Evolutionary conservation across 2,113 vertebrate species (phyloP), one percentile per base, ranked within the genome.

Genomic region (Myiopsitta monachus): DNA sequence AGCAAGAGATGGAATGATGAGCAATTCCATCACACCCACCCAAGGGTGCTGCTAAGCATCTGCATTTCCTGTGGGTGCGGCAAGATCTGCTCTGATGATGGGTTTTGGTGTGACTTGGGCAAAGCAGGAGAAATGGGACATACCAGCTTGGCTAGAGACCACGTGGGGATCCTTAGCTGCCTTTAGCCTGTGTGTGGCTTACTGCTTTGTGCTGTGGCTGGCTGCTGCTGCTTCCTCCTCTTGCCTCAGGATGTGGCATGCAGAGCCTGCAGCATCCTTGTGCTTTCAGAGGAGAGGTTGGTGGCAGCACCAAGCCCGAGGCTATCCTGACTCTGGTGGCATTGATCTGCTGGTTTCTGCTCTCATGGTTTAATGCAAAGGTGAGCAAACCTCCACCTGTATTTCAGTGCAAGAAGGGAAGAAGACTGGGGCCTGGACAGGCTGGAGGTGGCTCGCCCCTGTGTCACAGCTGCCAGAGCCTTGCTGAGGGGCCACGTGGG

Each of bases 171-270:
- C 41, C 46, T 67, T 41, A 12, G 59, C 59, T 72, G 64, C 57
- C 51, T 47, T 47, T 44, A 76, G 10, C 14, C 18, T 52, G 18
- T 17, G 1, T 6, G 10, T 17, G 69, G 49, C 22, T 67, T 14
- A 9, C 5, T 39, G 63, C 51, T 66, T 54, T n/a, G 59, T 10
- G 4, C 36, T 7, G 14, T 21, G 64, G 31, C 55, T 17, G 18
- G 19, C 47, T 73, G n/a, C 39, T 73, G n/a, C 39, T 54, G 2
- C 39, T 21, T 49, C 28, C 10, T 70, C 43, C 7, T 63, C 39
- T 31, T 41, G 68, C n/a, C n/a, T 54, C 0, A 0, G 23, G 28
- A 21, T 4, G 8, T 22, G 44, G 44, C 63, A n/a, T 13, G 36
- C 7, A 15, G 80, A 77, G 31, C 57, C 84, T 62, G 31, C 51